Percentiles rank a stretch among this genome's conserved stretches.
These are phyloP conservation scores for Drosophila colorata DNA, from an alignment of 2,888 invertebrate species.

Conservation along the genomic window DNA sequence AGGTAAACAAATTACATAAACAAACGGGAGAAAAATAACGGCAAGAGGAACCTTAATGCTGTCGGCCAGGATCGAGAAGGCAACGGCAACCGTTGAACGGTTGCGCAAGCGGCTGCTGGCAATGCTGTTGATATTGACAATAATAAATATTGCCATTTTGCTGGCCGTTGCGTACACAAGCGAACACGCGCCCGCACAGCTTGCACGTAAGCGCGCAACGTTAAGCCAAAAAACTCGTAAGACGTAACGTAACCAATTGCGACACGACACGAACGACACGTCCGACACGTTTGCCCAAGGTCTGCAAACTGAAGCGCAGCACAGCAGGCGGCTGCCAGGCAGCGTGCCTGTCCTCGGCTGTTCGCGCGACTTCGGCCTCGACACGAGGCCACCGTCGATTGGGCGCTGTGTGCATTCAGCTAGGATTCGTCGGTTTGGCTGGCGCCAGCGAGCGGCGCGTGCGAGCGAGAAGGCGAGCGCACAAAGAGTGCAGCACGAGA, in stretches of 20 bases:
- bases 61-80: conserved; percentile 8
- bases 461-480: conserved; percentile 53
- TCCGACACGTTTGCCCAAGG: conserved; percentile 82
- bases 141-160: conserved; percentile 71
- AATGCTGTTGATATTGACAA: conserved; percentile 62
- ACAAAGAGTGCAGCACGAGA: conserved; percentile 23
- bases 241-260: conserved; percentile 60
- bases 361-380: conserved; percentile 14
- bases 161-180: conserved; percentile 20
- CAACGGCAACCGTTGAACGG: neutral
- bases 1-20: conserved; percentile 78
- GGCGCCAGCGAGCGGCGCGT: conserved; percentile 37
- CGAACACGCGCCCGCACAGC: conserved; percentile 24
- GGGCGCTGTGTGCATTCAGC: conserved; percentile 58
- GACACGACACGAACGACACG: conserved; percentile 45
- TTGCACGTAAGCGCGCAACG: too few relatives aligned
- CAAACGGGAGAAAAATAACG: conserved; percentile 49
- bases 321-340: conserved; percentile 22
- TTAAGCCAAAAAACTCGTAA: conserved; percentile 47
- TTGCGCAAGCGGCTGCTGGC: conserved; percentile 20
- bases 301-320: conserved; percentile 77
- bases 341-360: conserved; percentile 15
- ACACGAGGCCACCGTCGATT: conserved; percentile 30
- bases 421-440: conserved; percentile 77
- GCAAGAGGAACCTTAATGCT: conserved; percentile 61